Evolutionary conservation across 2,888 invertebrate genomes (phyloP).

Genomic region (Cacoxenus indagator): DNA sequence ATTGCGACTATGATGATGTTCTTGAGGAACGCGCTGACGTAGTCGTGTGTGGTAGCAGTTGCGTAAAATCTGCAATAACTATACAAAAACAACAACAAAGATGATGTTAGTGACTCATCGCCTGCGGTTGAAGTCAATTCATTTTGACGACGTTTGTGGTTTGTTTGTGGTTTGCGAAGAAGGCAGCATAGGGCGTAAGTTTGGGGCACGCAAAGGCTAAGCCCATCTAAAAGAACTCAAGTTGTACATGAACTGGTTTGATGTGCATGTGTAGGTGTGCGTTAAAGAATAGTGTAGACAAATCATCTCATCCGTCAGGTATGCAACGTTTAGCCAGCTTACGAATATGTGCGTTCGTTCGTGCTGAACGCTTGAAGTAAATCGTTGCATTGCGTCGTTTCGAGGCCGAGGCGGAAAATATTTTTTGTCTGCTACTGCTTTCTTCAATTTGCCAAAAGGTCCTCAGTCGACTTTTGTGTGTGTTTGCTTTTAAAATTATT

Average conservation of each 20-base stretch:
- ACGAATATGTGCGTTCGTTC: background rate
- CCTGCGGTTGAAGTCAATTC: slow-evolving; percentile 18
- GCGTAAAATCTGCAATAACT: slow-evolving; percentile 1
- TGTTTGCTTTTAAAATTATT: background rate
- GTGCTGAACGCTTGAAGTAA: background rate
- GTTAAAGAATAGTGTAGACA: background rate
- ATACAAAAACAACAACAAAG: background rate
- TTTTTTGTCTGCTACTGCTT: background rate
- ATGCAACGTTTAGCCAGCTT: background rate
- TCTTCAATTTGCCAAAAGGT: background rate
- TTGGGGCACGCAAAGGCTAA: background rate
- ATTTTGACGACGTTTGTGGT: slow-evolving; percentile 18
- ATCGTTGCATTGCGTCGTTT: background rate
- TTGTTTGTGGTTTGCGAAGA: background rate
- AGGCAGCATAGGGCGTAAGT: background rate
- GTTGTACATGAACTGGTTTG: background rate
- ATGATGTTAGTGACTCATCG: background rate
- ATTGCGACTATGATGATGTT: background rate
- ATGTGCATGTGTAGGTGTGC: slow-evolving; percentile 2
- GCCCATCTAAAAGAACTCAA: background rate
- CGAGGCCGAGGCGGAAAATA: background rate
- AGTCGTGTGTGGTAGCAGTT: background rate
- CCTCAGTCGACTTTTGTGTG: background rate
- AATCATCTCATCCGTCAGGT: slow-evolving; percentile 1
- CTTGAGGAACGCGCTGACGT: background rate